Percentiles rank a stretch among this genome's conserved stretches.
Evolutionary conservation across 1,140 invertebrate genomes (phyloP).

Genomic region (Aphaenogaster ashmeadi): DNA sequence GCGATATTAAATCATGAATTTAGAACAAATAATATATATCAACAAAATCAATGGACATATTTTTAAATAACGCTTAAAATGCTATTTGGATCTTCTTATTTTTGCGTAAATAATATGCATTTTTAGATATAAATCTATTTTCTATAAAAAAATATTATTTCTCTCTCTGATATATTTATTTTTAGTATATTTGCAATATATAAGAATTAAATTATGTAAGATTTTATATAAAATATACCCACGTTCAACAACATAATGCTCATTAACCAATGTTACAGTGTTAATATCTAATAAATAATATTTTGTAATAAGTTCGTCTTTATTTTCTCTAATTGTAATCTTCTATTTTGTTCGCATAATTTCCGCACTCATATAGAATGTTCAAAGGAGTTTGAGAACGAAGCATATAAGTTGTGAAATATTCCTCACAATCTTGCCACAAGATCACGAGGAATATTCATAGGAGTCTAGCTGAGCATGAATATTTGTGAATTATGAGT

Average conservation of each 20-base stretch:
- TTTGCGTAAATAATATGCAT: neutral
- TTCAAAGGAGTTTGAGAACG: slow-evolving; percentile 1
- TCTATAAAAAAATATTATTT: neutral
- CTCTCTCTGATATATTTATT: neutral
- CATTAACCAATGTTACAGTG: neutral
- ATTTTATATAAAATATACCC: neutral
- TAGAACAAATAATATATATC: neutral
- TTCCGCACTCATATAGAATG: neutral
- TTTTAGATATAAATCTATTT: neutral
- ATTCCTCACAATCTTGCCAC: slow-evolving; percentile 7
- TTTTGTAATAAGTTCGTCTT: neutral
- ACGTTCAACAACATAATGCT: neutral
- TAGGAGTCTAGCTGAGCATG: slow-evolving; percentile 39
- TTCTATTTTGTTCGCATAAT: slow-evolving; percentile 2
- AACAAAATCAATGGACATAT: no score
- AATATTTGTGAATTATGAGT: slow-evolving; percentile 61
- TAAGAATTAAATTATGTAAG: neutral
- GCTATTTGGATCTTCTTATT: neutral
- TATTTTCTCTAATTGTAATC: neutral
- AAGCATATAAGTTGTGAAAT: slow-evolving; percentile 33
- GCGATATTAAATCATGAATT: slow-evolving; percentile 3
- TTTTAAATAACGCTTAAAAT: neutral
- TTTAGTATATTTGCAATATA: neutral
- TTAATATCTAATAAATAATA: slow-evolving; percentile 15
- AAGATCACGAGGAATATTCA: slow-evolving; percentile 60